Conservation (phyloP, 2,888 invertebrate species). For the Apomyelois bistriatella region DNA sequence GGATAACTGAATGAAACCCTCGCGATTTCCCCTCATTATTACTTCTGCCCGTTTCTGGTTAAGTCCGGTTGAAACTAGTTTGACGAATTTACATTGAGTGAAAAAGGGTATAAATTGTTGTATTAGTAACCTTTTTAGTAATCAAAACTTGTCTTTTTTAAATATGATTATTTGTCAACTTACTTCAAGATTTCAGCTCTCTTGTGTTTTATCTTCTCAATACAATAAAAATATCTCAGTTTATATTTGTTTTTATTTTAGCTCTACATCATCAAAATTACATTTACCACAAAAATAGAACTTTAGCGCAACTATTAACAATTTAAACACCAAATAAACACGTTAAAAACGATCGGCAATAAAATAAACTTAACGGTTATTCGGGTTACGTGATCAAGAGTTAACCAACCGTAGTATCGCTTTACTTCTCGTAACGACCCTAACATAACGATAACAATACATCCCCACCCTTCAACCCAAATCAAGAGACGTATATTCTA, state of each 20-base stretch:
- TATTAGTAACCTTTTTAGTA: too few relatives aligned
- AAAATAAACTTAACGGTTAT: conserved; percentile 6
- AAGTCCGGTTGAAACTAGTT: conserved; percentile 1
- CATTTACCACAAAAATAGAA: too few relatives aligned
- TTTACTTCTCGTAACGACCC: conserved; percentile 1
- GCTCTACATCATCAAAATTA: too few relatives aligned
- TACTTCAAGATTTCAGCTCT: too few relatives aligned
- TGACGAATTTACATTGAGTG: background rate
- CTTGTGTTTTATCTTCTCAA: too few relatives aligned
- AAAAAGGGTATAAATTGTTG: background rate
- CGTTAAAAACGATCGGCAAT: conserved; percentile 12
- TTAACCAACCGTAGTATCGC: conserved; percentile 4
- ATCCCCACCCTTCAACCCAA: conserved; percentile 1
- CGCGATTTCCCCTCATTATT: background rate
- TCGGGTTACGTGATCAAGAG: background rate
- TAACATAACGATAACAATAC: conserved; percentile 2
- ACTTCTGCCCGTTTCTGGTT: conserved; percentile 3
- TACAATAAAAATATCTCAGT: too few relatives aligned
- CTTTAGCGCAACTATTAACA: background rate
- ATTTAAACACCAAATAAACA: background rate
- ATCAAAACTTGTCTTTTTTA: too few relatives aligned
- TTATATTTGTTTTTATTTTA: too few relatives aligned
- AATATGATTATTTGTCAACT: too few relatives aligned
- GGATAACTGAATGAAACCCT: conserved; percentile 8
- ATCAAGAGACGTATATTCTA: background rate